Evolutionary conservation across 2,113 vertebrate genomes (phyloP), one percentile per base, ranked within the genome.

Genomic region (Saguinus midas): DNA sequence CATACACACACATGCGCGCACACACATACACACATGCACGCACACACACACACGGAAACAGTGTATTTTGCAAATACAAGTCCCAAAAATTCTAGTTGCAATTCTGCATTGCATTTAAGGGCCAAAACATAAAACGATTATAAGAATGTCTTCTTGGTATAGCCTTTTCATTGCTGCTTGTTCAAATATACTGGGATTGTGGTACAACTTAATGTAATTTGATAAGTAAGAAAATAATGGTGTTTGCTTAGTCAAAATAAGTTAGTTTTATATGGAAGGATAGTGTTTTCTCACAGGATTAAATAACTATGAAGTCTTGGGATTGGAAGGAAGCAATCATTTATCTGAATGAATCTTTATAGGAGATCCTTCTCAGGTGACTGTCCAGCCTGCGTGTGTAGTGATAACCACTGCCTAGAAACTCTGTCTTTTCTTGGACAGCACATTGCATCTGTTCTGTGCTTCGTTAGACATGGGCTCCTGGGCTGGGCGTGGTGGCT

Each of bases 81-180:
- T 55, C 45, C 29, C 17, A 43, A 58, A 75, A 95, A 78, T 29
- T 78, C 83, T 72, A 58, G 29, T 55, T 94, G 58, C 11, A 85
- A 68, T 94, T 89, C 61, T 40, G 16, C 20, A 17, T 97, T 92
- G 90, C 18, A 7, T 95, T 96, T 68, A 86, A 95, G 55, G 13
- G 48, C 52, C 8, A 50, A 48, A 75, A 80, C 32, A 61, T 82
- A 50, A 87, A 81, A 91, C 17, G 78, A 27, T 82, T 80, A 4
- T 76, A 86, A 79, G 45, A 79, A 91, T 37, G 3, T 83, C 64
- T 13, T 17, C 35, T 72, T 92, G 12, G n/a, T 61, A 23, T 4
- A 72, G 8, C 45, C 20, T 80, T 89, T 93, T 73, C 61, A 64
- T 32, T 64, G 61, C 61, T 48, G 23, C 29, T 72, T 52, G 11